Conservation (phyloP, 35 echinoderm and acorn worm species). For the Chiridota heheva region DNA sequence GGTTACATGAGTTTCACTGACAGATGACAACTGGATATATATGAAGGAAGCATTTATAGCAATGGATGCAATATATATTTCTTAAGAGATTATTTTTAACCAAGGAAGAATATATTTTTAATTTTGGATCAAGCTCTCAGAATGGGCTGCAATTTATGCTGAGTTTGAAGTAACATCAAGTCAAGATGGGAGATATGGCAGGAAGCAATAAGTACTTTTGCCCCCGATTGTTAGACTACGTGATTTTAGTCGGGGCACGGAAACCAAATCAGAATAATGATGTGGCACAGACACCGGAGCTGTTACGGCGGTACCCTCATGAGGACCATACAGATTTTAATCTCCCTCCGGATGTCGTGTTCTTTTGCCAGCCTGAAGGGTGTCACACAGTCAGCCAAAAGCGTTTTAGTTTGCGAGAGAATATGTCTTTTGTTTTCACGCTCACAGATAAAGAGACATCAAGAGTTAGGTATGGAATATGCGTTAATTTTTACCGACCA, state of each 20-base stretch:
- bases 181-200: conserved; percentile 19
- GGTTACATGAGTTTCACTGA: too few relatives aligned
- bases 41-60: too few relatives aligned
- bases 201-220: conserved; percentile 73
- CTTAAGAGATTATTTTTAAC: too few relatives aligned
- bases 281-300: conserved; percentile 90
- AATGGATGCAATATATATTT: too few relatives aligned
- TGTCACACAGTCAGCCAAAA: conserved; percentile 86
- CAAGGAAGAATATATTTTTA: too few relatives aligned
- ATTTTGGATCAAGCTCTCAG: too few relatives aligned
- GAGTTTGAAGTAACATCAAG: too few relatives aligned
- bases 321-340: conserved; percentile 90
- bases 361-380: conserved; percentile 92
- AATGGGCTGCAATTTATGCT: too few relatives aligned
- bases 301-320: conserved; percentile 69
- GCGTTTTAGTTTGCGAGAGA: conserved; percentile 68
- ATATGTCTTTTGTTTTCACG: conserved; percentile 94
- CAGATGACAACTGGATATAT: too few relatives aligned
- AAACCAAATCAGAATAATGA: conserved; percentile 91
- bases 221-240: conserved; percentile 86
- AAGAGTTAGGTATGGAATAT: conserved; percentile 81
- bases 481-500: conserved; percentile 95
- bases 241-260: conserved; percentile 82
- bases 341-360: conserved; percentile 86
- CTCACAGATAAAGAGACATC: conserved; percentile 91